Conservation (phyloP, 1,140 invertebrate species). For the Pristionchus pacificus region DNA sequence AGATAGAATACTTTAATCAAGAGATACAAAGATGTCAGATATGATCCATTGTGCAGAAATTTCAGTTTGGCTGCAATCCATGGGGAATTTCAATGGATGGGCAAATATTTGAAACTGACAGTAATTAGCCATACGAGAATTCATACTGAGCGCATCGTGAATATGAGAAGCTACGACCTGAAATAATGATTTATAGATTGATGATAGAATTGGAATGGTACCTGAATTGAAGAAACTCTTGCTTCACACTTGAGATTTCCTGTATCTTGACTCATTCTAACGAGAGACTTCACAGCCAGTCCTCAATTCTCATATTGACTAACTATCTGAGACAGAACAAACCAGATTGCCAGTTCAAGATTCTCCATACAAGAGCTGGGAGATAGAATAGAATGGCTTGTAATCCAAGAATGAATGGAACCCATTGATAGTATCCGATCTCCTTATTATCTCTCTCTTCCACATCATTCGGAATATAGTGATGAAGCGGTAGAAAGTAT, state of each 20-base stretch:
- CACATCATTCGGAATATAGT: constrained; percentile 52
- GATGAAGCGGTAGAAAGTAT: constrained; percentile 23
- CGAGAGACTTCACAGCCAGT: constrained; percentile 48
- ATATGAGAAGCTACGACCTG: constrained; percentile 54
- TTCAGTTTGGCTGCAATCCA: constrained; percentile 4
- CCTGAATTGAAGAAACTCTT: constrained; percentile 36
- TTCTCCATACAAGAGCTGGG: constrained; percentile 61
- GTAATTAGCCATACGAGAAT: constrained; percentile 35
- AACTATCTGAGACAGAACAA: constrained; percentile 6
- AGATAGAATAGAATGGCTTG: constrained; percentile 64
- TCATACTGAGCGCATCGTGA: constrained; percentile 46
- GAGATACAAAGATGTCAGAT: constrained; percentile 61
- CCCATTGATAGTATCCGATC: constrained; percentile 62
- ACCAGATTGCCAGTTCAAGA: constrained; percentile 57
- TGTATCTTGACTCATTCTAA: constrained; percentile 54
- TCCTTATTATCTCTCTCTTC: constrained; percentile 44
- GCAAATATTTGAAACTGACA: constrained; percentile 16
- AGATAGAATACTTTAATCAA: constrained; percentile 62
- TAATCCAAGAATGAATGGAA: constrained; percentile 59
- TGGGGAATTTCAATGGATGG: too few species aligned
- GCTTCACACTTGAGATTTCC: constrained; percentile 53
- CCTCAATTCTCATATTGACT: constrained; percentile 30
- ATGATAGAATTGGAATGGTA: not conserved
- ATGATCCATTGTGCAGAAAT: constrained; percentile 61
- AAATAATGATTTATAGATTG: not conserved